Evolutionary conservation across 2,113 vertebrate genomes (phyloP).

Genomic region (Oxygymnocypris stewartii): DNA sequence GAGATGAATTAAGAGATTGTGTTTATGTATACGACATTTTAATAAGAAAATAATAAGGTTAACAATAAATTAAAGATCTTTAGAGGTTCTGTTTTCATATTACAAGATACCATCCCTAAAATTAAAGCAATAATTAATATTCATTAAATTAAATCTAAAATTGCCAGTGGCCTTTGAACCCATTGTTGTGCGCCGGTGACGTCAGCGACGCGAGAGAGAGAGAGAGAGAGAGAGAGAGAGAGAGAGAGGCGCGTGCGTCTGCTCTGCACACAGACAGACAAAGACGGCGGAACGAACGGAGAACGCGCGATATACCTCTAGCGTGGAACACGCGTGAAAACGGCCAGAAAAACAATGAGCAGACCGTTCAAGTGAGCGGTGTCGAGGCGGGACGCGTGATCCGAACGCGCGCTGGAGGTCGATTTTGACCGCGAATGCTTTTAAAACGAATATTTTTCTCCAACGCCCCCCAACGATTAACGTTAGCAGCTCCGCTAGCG

Average conservation of each 20-base stretch:
- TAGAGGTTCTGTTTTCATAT: too few relatives aligned
- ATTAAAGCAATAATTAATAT: too few relatives aligned
- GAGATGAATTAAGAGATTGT: too few relatives aligned
- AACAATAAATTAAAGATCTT: too few relatives aligned
- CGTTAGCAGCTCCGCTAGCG: conserved; percentile 65
- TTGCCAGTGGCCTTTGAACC: conserved; percentile 74
- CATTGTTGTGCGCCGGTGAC: conserved; percentile 86
- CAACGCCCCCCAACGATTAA: conserved; percentile 68
- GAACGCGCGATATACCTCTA: conserved; percentile 42
- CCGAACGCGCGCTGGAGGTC: conserved; percentile 50
- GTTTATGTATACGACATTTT: too few relatives aligned
- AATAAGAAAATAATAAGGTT: too few relatives aligned
- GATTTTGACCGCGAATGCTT: conserved; percentile 50
- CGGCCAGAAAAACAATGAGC: conserved; percentile 33
- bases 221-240: conserved; percentile 69
- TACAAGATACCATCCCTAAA: too few relatives aligned
- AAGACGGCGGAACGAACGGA: conserved; percentile 73
- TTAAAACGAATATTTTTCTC: conserved; percentile 60
- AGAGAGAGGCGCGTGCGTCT: conserved; percentile 73
- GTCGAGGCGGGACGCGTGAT: conserved; percentile 50
- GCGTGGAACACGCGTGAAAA: conserved; percentile 43
- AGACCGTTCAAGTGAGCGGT: conserved; percentile 43
- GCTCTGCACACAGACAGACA: conserved; percentile 74
- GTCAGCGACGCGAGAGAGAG: conserved; percentile 73
- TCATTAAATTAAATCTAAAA: too few relatives aligned